phyloP scores from a whole-genome alignment of 2,113 vertebrate genomes.

The Charina bottae region DNA sequence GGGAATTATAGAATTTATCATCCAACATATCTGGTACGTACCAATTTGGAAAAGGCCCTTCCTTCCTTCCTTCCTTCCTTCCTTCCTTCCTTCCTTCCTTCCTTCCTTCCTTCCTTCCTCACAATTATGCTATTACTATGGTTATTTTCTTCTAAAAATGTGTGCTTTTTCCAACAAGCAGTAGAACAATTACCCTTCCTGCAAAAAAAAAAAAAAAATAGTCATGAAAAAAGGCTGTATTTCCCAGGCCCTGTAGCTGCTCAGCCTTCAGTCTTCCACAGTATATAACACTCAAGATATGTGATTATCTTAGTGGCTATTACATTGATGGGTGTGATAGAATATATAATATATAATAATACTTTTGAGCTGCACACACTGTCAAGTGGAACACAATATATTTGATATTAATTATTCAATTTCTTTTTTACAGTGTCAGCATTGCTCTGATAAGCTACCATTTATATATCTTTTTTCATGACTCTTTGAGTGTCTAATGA shows the following conservation, averaged over 20 bases:
- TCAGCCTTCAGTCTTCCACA: slow-evolving; percentile 7
- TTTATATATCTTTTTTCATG: slow-evolving; percentile 37
- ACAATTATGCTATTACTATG: background rate
- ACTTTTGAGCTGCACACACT: background rate
- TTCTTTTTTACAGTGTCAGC: slow-evolving; percentile 31
- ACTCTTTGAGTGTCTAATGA: slow-evolving; percentile 22
- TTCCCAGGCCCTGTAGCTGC: background rate
- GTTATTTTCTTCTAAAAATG: slow-evolving; percentile 8
- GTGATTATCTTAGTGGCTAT: slow-evolving; percentile 14
- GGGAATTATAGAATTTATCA: background rate
- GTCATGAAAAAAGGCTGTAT: slow-evolving; percentile 8
- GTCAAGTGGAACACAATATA: slow-evolving; percentile 41
- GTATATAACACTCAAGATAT: background rate
- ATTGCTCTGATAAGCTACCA: slow-evolving; percentile 31
- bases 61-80: background rate
- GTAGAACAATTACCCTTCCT: background rate
- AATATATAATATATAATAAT: slow-evolving; percentile 26
- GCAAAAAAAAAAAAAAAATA: no score
- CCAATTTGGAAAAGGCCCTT: background rate
- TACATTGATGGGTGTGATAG: slow-evolving; percentile 28
- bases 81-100: no score
- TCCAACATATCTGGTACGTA: background rate
- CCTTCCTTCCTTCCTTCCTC: no score
- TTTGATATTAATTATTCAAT: slow-evolving; percentile 53
- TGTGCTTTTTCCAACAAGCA: background rate